Evolutionary conservation across 2,888 invertebrate genomes (phyloP), one percentile per base, ranked within the genome.

Genomic region (Callyntrura guangdongensis): DNA sequence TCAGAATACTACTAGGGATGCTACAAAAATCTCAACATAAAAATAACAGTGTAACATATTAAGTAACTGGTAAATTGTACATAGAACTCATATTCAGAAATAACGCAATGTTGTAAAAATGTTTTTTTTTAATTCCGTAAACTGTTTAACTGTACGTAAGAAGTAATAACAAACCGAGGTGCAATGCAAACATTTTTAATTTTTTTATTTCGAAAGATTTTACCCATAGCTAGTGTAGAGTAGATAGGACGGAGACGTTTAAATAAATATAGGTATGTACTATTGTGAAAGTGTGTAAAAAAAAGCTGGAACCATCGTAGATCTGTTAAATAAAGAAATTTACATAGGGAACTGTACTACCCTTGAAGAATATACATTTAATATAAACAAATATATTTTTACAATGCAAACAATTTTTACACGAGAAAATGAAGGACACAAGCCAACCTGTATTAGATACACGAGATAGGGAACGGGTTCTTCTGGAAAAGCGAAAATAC

Each of bases 121-220:
- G 12, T 8, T 25, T 36, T 36, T 36, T 36, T 36, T 4, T 4
- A 36, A 36, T 36, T 36, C 36, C 36, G 36, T 36, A 6, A 36
- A 36, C 36, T 36, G 36, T 36, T 6, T 36, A 14, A 67, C 17
- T 1, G 14, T n/a, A n/a, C n/a, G n/a, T n/a, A n/a, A 12, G 12
- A 27, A 5, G 22, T 12, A 67, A 4, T 1, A 25, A 47, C 17
- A 67, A 84, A 85, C 72, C 14, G 27, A 81, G 87, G 87, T 87
- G 87, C 87, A 87, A 87, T 87, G 87, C 87, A 87, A 87, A 14
- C 17, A 81, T 67, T 87, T 87, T 87, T 81, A 81, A 87, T 81
- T 87, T 49, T 72, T 77, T n/a, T 56, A n/a, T 56, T 56, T 25
- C 49, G 79, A 20, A 53, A 77, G 9, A 47, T 74, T 36, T 36